Percentiles rank a stretch among this genome's conserved stretches.
Conservation (phyloP, 2,113 vertebrate genomes). For the Calyptommatus sinebrachiatus region DNA sequence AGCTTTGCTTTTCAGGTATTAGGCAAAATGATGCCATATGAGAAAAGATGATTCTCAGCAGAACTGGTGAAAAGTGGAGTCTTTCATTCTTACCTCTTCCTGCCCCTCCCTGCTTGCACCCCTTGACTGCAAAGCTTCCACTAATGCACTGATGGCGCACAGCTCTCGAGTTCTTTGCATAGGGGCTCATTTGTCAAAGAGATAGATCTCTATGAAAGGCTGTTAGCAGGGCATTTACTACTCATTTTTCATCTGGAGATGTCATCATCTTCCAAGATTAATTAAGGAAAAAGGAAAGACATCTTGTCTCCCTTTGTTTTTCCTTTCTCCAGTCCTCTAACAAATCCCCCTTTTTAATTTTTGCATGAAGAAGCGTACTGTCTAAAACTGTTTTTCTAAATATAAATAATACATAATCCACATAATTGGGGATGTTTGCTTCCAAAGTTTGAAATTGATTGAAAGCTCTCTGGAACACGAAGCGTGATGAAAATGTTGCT, state of each 20-base stretch:
- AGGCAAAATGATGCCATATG: not conserved
- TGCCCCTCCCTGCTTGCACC: not conserved
- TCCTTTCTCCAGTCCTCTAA: constrained; percentile 1
- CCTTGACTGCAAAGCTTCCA: constrained; percentile 28
- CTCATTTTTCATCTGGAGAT: constrained; percentile 65
- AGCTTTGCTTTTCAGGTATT: constrained; percentile 1
- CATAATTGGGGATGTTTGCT: not conserved
- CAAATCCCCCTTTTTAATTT: constrained; percentile 25
- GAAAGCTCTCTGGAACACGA: not conserved
- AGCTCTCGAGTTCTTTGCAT: constrained; percentile 40
- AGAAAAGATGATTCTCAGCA: not conserved
- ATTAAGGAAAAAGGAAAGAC: constrained; percentile 62
- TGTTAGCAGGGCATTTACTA: constrained; percentile 71
- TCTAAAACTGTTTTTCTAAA: constrained; percentile 11
- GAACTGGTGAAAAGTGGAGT: not conserved
- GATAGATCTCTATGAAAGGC: constrained; percentile 66
- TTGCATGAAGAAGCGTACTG: constrained; percentile 33
- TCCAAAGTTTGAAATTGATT: constrained; percentile 23
- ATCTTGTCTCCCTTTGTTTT: constrained; percentile 55
- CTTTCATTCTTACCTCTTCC: not conserved
- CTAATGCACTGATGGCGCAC: constrained; percentile 51
- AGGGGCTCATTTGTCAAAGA: constrained; percentile 65
- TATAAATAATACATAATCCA: constrained; percentile 17
- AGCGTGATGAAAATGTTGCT: too few relatives aligned
- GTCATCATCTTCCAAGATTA: constrained; percentile 67